These are phyloP conservation scores for Scartelaos histophorus DNA, from an alignment of 2,113 vertebrate genomes.

Conservation along the genomic window DNA sequence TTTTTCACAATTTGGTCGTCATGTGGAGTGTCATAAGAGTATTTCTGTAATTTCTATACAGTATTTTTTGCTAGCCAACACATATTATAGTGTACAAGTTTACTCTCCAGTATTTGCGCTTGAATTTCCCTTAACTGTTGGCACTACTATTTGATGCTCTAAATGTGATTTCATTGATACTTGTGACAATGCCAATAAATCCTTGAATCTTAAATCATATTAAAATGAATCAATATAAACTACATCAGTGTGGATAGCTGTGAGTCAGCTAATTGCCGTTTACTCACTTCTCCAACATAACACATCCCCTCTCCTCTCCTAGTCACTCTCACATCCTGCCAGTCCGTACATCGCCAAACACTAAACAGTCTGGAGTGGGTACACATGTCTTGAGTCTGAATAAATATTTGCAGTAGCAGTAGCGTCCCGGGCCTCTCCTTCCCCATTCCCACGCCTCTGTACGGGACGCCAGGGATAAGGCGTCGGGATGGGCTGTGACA, in stretches of 20 bases:
- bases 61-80: no score
- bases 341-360: conserved; percentile 45
- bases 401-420: conserved; percentile 68
- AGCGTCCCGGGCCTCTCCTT: conserved; percentile 22
- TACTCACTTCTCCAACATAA: background rate
- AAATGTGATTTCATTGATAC: no score
- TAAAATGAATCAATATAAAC: background rate
- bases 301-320: background rate
- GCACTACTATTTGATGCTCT: no score
- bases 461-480: conserved; percentile 83
- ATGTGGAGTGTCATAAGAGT: no score
- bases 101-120: no score
- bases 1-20: no score
- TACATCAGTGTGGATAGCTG: background rate
- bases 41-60: no score
- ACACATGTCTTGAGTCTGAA: conserved; percentile 68
- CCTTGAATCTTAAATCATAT: background rate
- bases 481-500: conserved; percentile 82
- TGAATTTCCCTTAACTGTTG: no score
- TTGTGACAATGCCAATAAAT: no score
- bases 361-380: conserved; percentile 59
- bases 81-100: no score
- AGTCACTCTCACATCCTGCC: background rate
- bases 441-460: conserved; percentile 77
- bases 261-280: background rate